A percentile compares a stretch with the other conserved stretches of the same genome.
Conservation (phyloP, 2,888 invertebrate genomes). For the Portevinia maculata region DNA sequence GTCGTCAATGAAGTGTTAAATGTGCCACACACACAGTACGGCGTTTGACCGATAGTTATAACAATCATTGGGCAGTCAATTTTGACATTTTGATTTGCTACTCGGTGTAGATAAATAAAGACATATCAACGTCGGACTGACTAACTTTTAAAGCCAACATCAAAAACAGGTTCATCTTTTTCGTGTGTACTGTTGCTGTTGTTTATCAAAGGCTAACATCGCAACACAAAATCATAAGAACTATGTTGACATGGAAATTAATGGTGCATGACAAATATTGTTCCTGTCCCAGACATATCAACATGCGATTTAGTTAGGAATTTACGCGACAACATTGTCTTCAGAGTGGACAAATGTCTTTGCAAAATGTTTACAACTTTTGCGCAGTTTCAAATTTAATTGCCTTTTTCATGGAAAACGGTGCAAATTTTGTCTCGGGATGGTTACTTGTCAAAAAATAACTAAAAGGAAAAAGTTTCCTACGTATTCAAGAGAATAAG, state of each 20-base stretch:
- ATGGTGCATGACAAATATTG: conserved; percentile 30
- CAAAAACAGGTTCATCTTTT: neutral
- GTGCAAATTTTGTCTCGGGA: too few species aligned
- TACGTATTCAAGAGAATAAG: too few species aligned
- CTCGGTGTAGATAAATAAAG: conserved; percentile 67
- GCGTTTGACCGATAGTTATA: conserved; percentile 7
- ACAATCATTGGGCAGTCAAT: conserved; percentile 58
- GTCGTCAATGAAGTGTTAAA: conserved; percentile 73
- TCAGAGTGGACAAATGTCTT: neutral
- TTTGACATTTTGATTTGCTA: conserved; percentile 67
- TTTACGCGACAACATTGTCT: conserved; percentile 21
- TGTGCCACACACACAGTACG: conserved; percentile 59
- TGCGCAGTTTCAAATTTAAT: neutral
- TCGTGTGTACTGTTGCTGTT: neutral
- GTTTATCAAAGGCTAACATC: conserved; percentile 44
- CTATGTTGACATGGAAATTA: conserved; percentile 47
- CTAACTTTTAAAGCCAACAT: conserved; percentile 17
- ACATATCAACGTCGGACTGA: conserved; percentile 55
- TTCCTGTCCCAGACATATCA: conserved; percentile 8
- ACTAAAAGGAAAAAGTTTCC: too few species aligned
- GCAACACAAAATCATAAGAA: conserved; percentile 39
- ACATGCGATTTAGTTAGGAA: conserved; percentile 39
- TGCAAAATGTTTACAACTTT: conserved; percentile 1
- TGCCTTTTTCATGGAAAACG: neutral
- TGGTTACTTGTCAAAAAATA: too few species aligned